A percentile compares a stretch with the other conserved stretches of the same genome.
These are phyloP conservation scores for Gadus macrocephalus DNA, from an alignment of 2,113 vertebrate species.

Conservation along the genomic window DNA sequence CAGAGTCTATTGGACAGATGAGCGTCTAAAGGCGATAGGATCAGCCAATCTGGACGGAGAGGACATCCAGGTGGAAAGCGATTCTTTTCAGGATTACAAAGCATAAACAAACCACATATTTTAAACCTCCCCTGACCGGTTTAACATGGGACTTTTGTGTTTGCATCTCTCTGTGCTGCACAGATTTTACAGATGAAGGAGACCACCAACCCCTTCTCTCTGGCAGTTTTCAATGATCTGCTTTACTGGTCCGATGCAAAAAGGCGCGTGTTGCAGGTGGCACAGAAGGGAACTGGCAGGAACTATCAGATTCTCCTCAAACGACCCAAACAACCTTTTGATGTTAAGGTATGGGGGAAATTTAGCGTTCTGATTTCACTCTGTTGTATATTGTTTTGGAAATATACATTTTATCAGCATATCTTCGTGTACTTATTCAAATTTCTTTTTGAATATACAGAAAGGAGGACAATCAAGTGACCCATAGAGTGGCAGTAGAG, in stretches of 20 bases:
- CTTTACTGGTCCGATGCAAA: slow-evolving; percentile 87
- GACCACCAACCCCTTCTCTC: slow-evolving; percentile 78
- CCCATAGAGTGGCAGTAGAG: too few species aligned
- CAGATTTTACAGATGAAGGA: slow-evolving; percentile 81
- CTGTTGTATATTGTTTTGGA: too few species aligned
- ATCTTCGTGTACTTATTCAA: too few species aligned
- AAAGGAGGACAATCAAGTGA: not conserved
- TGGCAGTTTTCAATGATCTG: slow-evolving; percentile 79
- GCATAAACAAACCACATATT: not conserved
- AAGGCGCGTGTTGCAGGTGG: slow-evolving; percentile 72
- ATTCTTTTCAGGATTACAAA: not conserved
- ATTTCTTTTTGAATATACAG: too few species aligned
- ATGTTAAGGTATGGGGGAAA: slow-evolving; percentile 74
- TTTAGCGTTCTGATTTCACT: too few species aligned
- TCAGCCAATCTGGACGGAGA: slow-evolving; percentile 81
- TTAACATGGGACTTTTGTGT: not conserved
- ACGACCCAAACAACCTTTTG: slow-evolving; percentile 73
- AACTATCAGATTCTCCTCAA: slow-evolving; percentile 75
- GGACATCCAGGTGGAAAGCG: slow-evolving; percentile 68
- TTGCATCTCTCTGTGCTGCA: not conserved
- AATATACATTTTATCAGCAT: too few species aligned
- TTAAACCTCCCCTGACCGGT: not conserved
- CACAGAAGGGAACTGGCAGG: slow-evolving; percentile 80
- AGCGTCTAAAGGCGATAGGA: slow-evolving; percentile 78
- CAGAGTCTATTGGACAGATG: slow-evolving; percentile 89